phyloP scores from a whole-genome alignment of 2,797 vertebrate genomes.

The Oreonectes daqikongensis region DNA sequence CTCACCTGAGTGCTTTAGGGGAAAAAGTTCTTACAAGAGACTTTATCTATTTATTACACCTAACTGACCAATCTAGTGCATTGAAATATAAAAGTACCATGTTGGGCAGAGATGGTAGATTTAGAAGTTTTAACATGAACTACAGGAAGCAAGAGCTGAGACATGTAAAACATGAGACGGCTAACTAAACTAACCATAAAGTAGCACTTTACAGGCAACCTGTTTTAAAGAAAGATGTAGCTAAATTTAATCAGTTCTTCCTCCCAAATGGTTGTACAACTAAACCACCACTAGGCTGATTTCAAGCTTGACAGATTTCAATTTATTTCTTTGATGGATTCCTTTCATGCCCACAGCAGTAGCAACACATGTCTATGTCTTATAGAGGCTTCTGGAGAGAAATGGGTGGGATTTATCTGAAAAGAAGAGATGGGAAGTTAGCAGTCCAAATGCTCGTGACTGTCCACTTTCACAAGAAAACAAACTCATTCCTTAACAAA shows the following conservation, averaged over 20 bases:
- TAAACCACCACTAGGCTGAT: conserved; percentile 39
- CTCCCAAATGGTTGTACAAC: conserved; percentile 25
- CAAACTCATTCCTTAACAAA: too few relatives aligned
- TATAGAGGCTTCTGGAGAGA: conserved; percentile 17
- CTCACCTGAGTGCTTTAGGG: conserved; percentile 28
- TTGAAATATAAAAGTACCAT: not conserved
- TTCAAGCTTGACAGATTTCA: conserved; percentile 49
- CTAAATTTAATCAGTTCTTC: conserved; percentile 38
- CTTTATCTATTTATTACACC: not conserved
- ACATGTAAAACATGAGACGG: not conserved
- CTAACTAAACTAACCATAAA: not conserved
- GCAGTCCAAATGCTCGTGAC: not conserved
- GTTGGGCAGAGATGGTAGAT: not conserved
- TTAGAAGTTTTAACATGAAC: not conserved
- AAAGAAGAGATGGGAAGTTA: not conserved
- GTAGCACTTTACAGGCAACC: conserved; percentile 12
- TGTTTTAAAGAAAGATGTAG: conserved; percentile 25
- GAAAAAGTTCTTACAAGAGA: conserved; percentile 15
- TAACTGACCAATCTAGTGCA: conserved; percentile 25
- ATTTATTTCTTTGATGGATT: conserved; percentile 44
- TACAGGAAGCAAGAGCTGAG: not conserved
- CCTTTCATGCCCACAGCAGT: conserved; percentile 22
- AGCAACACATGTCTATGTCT: conserved; percentile 37
- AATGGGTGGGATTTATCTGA: conserved; percentile 14
- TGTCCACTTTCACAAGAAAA: not conserved